Base-by-base conservation (phyloP, 2,888 invertebrate species). In the Geophilus truncorum region DNA sequence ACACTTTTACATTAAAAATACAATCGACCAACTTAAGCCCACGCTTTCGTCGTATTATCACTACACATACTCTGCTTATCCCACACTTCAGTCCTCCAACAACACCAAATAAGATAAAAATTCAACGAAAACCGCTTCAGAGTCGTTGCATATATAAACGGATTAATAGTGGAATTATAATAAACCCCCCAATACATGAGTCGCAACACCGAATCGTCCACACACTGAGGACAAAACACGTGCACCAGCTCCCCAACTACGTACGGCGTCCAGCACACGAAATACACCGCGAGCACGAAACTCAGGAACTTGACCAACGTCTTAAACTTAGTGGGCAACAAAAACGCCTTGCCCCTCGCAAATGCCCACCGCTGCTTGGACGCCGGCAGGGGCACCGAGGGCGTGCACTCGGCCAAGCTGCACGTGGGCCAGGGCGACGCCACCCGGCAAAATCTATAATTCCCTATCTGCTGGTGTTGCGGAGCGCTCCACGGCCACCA, bases 11-110 rank as follows among this genome's bases (percentile, higher is more conserved):
- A n/a, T n/a, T n/a, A n/a, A n/a, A n/a, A n/a, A n/a, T n/a, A n/a
- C n/a, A n/a, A n/a, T n/a, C n/a, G n/a, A n/a, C n/a, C n/a, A n/a
- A n/a, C n/a, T n/a, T n/a, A 76, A 76, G 76, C 76, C 32, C 28
- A 32, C 15, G 78, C 79, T 79, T 32, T 79, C 1, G 79, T 25
- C 23, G 79, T 79, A 9, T 25, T 25, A n/a, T 79, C 79, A 30
- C 79, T 79, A 25, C 57, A 79, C 18, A 45, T 79, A 28, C 79
- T 79, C 57, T 45, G 45, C 25, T 79, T 79, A 57, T 79, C 79
- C 79, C 79, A 79, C 18, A 57, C 18, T 57, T 79, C 79, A n/a
- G 51, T 86, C 9, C 81, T 88, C 32, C 62, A 62, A 2, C 62
- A 40, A 70, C 80, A 80, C 80, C 80, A 80, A 23, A 80, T 80